These are phyloP conservation scores for Synergus laeviventris DNA, from an alignment of 2,888 invertebrate genomes.

Conservation along the genomic window DNA sequence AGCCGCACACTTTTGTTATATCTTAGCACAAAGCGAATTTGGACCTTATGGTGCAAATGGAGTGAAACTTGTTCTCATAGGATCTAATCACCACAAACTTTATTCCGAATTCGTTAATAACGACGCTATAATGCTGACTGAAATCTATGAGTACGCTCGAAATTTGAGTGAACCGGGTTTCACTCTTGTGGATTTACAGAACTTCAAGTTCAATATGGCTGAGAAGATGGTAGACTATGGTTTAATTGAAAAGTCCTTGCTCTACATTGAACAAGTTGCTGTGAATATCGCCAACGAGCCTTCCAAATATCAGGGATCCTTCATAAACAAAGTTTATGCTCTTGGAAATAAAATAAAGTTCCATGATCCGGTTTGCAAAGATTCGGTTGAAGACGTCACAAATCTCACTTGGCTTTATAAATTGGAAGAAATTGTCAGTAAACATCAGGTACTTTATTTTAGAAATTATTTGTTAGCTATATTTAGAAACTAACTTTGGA, in stretches of 20 bases:
- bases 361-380: conserved; percentile 81
- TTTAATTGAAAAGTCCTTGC: conserved; percentile 86
- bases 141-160: conserved; percentile 95
- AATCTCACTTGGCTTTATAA: conserved; percentile 80
- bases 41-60: conserved; percentile 76
- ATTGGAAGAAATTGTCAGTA: conserved; percentile 75
- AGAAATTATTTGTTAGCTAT: background rate
- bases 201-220: conserved; percentile 91
- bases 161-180: conserved; percentile 86
- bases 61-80: conserved; percentile 87
- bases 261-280: conserved; percentile 90
- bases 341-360: conserved; percentile 83
- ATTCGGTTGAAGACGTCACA: conserved; percentile 76
- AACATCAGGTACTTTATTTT: conserved; percentile 72
- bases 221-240: conserved; percentile 88
- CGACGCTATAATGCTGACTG: conserved; percentile 94
- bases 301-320: conserved; percentile 76
- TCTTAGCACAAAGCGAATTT: conserved; percentile 87
- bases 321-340: conserved; percentile 77
- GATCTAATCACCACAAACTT: conserved; percentile 81
- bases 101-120: conserved; percentile 85
- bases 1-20: conserved; percentile 97
- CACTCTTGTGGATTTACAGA: conserved; percentile 83
- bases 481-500: conserved; percentile 1
- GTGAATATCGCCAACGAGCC: conserved; percentile 81